These are phyloP conservation scores for Myopa tessellatipennis DNA, from an alignment of 2,888 invertebrate species.

Conservation along the genomic window DNA sequence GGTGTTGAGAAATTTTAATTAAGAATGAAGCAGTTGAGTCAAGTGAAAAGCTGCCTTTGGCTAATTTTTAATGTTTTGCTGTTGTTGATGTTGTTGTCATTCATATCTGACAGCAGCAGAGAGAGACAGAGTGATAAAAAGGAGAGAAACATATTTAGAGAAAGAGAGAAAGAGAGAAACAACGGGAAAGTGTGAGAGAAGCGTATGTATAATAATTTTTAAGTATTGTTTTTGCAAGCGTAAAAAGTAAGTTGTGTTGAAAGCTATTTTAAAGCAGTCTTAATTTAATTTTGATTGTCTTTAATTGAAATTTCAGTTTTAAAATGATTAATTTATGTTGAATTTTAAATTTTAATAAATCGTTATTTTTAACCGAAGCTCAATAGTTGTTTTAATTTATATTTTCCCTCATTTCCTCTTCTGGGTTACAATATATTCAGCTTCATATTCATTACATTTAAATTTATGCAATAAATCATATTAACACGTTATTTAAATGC, in stretches of 20 bases:
- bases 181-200: too few relatives aligned
- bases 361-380: background rate
- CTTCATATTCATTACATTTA: background rate
- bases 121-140: too few relatives aligned
- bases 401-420: background rate
- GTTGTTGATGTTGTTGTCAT: background rate
- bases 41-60: conserved; percentile 54
- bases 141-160: too few relatives aligned
- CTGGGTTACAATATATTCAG: background rate
- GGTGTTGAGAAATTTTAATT: conserved; percentile 59
- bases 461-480: conserved; percentile 17
- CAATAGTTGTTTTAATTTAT: background rate
- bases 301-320: background rate
- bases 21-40: conserved; percentile 62
- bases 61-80: conserved; percentile 41
- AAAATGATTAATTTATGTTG: background rate
- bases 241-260: background rate
- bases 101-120: background rate
- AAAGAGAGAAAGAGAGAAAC: background rate
- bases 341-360: background rate
- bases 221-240: too few relatives aligned
- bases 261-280: too few relatives aligned
- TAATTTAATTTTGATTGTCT: too few relatives aligned
- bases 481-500: conserved; percentile 34
- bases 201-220: too few relatives aligned